A percentile compares a stretch with the other conserved stretches of the same genome.
Evolutionary conservation across 2,888 invertebrate species (phyloP).

Genomic region (Hyppa rectilinea): DNA sequence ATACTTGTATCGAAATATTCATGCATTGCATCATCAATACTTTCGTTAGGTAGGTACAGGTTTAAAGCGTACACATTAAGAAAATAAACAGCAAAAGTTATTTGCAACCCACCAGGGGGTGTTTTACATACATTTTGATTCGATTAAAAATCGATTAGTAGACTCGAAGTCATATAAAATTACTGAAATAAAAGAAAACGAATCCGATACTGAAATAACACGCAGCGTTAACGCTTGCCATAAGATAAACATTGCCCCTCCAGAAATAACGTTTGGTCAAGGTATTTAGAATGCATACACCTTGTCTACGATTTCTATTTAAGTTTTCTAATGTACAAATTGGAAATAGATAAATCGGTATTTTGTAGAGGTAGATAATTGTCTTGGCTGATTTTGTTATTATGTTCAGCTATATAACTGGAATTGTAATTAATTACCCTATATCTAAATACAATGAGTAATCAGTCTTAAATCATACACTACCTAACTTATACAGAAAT

Average conservation of each 20-base stretch:
- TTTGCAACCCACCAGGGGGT: conserved; percentile 53
- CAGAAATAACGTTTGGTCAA: conserved; percentile 83
- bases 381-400: background rate
- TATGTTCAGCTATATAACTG: background rate
- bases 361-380: conserved; percentile 16
- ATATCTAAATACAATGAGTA: background rate
- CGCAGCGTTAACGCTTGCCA: conserved; percentile 74
- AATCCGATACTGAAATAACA: conserved; percentile 85
- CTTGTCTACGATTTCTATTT: conserved; percentile 74
- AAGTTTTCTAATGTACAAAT: conserved; percentile 52
- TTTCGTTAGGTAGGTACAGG: conserved; percentile 23
- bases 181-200: conserved; percentile 84
- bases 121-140: conserved; percentile 57
- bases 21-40: conserved; percentile 26
- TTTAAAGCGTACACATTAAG: conserved; percentile 45
- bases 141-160: conserved; percentile 78
- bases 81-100: conserved; percentile 56
- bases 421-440: no score
- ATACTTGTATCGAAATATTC: conserved; percentile 6
- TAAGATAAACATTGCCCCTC: conserved; percentile 83
- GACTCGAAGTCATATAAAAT: conserved; percentile 78
- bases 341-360: conserved; percentile 42
- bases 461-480: background rate
- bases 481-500: background rate
- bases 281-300: conserved; percentile 80